A percentile compares a stretch with the other conserved stretches of the same genome.
Conservation (phyloP, 2,888 invertebrate genomes). For the Fragum sueziense region DNA sequence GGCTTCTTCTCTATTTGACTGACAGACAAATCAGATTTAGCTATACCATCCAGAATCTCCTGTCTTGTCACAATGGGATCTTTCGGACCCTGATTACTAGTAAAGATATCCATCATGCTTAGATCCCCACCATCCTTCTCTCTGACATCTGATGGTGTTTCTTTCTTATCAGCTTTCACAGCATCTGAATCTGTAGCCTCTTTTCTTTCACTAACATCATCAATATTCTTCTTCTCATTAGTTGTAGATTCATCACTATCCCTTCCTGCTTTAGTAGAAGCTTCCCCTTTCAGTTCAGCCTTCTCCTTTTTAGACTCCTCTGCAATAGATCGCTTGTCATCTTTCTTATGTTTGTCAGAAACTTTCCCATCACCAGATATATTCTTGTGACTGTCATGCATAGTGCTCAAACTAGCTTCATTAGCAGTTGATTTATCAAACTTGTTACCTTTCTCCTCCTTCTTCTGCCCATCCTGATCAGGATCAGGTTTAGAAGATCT, state of each 20-base stretch:
- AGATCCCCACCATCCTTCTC: background rate
- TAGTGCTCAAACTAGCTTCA: constrained; percentile 34
- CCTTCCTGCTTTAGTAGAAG: constrained; percentile 1
- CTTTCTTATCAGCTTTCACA: background rate
- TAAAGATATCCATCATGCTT: background rate
- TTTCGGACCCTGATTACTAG: background rate
- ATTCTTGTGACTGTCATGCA: constrained; percentile 13
- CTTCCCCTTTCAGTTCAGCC: no score
- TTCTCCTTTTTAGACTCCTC: background rate
- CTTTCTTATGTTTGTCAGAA: background rate
- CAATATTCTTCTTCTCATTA: background rate
- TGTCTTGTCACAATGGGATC: background rate
- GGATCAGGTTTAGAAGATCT: constrained; percentile 7
- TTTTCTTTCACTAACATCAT: background rate
- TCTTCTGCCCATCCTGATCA: background rate
- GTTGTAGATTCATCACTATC: background rate
- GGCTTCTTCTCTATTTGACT: constrained; percentile 24
- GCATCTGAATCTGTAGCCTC: background rate
- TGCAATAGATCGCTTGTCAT: background rate
- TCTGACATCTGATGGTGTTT: background rate
- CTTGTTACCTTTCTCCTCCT: constrained; percentile 45
- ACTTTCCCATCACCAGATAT: background rate
- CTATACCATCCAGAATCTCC: background rate
- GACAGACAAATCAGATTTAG: background rate
- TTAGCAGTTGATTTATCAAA: constrained; percentile 29